phyloP scores from a whole-genome alignment of 2,113 vertebrate species.

The Ochotona curzoniae region DNA sequence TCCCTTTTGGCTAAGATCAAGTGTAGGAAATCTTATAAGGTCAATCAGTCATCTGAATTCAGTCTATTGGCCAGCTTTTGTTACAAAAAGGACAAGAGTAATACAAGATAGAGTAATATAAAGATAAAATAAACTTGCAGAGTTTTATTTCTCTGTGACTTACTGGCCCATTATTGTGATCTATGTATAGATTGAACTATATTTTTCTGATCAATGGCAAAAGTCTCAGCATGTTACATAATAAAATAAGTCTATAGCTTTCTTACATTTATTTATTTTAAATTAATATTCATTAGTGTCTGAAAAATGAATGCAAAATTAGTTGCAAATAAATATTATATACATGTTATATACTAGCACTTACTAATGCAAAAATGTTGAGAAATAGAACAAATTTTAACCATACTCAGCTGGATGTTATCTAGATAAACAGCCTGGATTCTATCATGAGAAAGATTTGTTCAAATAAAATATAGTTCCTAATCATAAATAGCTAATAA shows the following conservation, averaged over 20 bases:
- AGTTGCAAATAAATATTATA: constrained; percentile 55
- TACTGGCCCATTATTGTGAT: background rate
- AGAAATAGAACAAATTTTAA: constrained; percentile 28
- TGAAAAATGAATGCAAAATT: constrained; percentile 51
- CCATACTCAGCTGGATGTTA: background rate
- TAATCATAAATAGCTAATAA: background rate
- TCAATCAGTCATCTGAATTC: background rate
- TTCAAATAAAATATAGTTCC: constrained; percentile 41
- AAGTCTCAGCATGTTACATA: background rate
- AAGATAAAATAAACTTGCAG: background rate
- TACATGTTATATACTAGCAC: constrained; percentile 48
- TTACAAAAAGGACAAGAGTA: background rate
- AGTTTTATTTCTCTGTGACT: constrained; percentile 25
- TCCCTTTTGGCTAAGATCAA: no score
- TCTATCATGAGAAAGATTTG: constrained; percentile 55
- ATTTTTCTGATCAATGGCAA: constrained; percentile 43
- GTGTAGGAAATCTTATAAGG: no score
- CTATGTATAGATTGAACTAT: background rate
- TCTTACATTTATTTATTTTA: constrained; percentile 57
- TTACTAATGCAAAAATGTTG: background rate
- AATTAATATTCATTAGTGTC: constrained; percentile 72
- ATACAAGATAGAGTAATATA: background rate
- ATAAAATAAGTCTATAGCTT: constrained; percentile 47
- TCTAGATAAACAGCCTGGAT: constrained; percentile 20
- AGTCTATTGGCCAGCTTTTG: background rate